Evolutionary conservation across 2,797 vertebrate species (phyloP).

Genomic region (Syngnathus acus): DNA sequence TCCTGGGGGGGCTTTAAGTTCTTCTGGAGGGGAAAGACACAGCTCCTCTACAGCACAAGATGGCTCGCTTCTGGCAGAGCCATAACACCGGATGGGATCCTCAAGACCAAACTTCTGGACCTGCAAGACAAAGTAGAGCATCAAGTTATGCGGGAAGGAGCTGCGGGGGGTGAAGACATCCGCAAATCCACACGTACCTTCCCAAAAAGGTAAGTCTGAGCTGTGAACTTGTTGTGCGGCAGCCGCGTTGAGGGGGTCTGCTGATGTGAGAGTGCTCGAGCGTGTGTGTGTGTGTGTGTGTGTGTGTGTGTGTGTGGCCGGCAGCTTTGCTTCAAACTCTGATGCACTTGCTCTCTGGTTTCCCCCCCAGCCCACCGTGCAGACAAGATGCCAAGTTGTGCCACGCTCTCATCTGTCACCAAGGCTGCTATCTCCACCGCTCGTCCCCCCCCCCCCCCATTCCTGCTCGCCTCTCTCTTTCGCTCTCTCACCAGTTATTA

Average conservation of each 20-base stretch:
- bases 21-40: slow-evolving; percentile 32
- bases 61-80: slow-evolving; percentile 30
- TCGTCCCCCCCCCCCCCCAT: slow-evolving; percentile 44
- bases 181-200: slow-evolving; percentile 38
- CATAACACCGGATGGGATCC: slow-evolving; percentile 35
- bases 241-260: slow-evolving; percentile 34
- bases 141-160: slow-evolving; percentile 24
- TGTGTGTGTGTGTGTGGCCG: background rate
- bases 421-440: slow-evolving; percentile 60
- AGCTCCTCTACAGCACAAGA: slow-evolving; percentile 49
- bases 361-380: slow-evolving; percentile 46
- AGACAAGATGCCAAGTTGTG: slow-evolving; percentile 61
- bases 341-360: slow-evolving; percentile 62
- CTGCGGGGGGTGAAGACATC: background rate
- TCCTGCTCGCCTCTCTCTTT: slow-evolving; percentile 38
- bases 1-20: slow-evolving; percentile 42
- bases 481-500: slow-evolving; percentile 62
- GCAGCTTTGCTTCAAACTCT: slow-evolving; percentile 56
- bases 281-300: slow-evolving; percentile 22
- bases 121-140: slow-evolving; percentile 48
- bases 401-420: slow-evolving; percentile 67
- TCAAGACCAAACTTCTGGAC: slow-evolving; percentile 41
- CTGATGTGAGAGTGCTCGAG: slow-evolving; percentile 20
- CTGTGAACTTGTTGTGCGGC: slow-evolving; percentile 54
- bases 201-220: slow-evolving; percentile 54